phyloP scores from a whole-genome alignment of 2,888 invertebrate genomes.

The Rugalucina vietnamica region DNA sequence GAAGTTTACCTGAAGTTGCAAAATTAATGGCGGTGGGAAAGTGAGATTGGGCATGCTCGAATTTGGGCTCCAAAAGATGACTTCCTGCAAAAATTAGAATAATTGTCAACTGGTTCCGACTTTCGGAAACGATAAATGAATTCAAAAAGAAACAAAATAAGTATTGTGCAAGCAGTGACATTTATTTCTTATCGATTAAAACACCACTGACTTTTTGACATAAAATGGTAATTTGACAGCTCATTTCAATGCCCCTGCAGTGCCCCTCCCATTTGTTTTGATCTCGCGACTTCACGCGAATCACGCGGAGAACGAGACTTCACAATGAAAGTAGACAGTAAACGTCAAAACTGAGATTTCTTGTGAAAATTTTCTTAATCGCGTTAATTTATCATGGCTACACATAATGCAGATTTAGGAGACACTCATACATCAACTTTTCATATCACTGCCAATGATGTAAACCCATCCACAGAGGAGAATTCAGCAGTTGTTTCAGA shows the following conservation, averaged over 20 bases:
- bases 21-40: constrained; percentile 62
- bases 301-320: constrained; percentile 42
- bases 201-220: background rate
- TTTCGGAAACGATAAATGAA: too few species aligned
- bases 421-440: background rate
- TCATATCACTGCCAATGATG: background rate
- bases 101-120: constrained; percentile 6
- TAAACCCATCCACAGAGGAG: background rate
- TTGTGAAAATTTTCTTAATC: background rate
- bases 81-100: background rate
- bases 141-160: too few species aligned
- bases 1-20: constrained; percentile 60
- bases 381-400: background rate
- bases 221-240: background rate
- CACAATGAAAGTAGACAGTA: constrained; percentile 5
- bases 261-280: constrained; percentile 57
- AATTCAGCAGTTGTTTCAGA: background rate
- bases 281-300: constrained; percentile 59
- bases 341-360: background rate
- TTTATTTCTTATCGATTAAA: too few species aligned
- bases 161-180: too few species aligned
- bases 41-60: constrained; percentile 33
- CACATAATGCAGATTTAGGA: background rate
- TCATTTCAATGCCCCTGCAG: constrained; percentile 34
- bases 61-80: constrained; percentile 25